phyloP scores from a whole-genome alignment of 2,113 vertebrate species.

The Chelonoidis abingdonii region DNA sequence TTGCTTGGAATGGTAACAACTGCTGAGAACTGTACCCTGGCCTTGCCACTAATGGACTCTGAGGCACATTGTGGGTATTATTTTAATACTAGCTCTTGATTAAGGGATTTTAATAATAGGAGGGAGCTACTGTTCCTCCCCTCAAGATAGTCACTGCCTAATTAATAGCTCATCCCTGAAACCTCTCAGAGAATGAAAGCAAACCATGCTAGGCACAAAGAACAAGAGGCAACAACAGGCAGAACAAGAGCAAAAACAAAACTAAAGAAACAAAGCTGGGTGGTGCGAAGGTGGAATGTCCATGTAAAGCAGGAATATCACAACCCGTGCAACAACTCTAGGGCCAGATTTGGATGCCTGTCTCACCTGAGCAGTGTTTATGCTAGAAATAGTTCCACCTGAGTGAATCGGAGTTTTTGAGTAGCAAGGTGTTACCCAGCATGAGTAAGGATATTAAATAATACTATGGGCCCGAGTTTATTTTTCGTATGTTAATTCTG shows the following conservation, averaged over 20 bases:
- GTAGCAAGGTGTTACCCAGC: background rate
- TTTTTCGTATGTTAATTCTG: too few species aligned
- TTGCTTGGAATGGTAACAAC: slow-evolving; percentile 26
- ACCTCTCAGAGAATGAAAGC: background rate
- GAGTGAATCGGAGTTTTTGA: background rate
- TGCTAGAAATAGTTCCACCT: background rate
- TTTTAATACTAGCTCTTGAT: slow-evolving; percentile 5
- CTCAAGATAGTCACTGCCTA: background rate
- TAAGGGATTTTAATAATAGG: slow-evolving; percentile 31
- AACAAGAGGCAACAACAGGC: background rate
- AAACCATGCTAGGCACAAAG: background rate
- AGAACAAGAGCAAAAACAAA: background rate
- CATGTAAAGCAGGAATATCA: background rate
- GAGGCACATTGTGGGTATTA: background rate
- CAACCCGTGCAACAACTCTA: background rate
- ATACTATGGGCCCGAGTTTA: too few species aligned
- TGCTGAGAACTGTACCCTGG: slow-evolving; percentile 46
- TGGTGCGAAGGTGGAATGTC: background rate
- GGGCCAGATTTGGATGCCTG: background rate
- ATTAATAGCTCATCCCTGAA: background rate
- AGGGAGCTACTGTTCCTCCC: background rate
- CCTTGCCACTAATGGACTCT: fast-evolving
- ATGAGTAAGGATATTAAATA: background rate
- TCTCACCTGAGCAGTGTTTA: background rate
- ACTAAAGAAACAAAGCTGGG: background rate